Conservation (phyloP, 2,113 vertebrate genomes). For the Suncus etruscus region DNA sequence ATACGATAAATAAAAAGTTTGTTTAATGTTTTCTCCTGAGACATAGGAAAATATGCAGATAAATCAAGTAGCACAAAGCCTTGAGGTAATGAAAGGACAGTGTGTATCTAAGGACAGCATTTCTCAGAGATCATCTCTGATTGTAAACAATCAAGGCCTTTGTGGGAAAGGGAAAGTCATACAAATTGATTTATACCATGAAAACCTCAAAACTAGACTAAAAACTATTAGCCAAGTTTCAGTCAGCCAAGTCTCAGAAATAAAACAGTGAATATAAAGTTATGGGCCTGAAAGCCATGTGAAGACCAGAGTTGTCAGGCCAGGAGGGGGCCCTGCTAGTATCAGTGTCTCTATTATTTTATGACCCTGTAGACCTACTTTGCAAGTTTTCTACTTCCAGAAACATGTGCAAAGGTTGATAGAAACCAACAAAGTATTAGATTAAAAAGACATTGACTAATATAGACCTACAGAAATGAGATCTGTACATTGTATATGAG, state of each 20-base stretch:
- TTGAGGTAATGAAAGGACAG: not conserved
- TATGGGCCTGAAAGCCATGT: no score
- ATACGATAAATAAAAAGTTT: not conserved
- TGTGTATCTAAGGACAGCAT: not conserved
- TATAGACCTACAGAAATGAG: fast-evolving
- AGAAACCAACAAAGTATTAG: not conserved
- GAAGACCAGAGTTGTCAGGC: not conserved
- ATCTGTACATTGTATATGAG: not conserved
- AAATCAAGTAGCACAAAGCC: not conserved
- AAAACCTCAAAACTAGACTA: slow-evolving; percentile 49
- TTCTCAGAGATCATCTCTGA: slow-evolving; percentile 14
- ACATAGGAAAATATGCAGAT: not conserved
- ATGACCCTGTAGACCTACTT: not conserved
- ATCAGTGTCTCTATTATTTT: not conserved
- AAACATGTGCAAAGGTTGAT: not conserved
- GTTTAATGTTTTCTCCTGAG: slow-evolving; percentile 11
- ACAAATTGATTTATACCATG: slow-evolving; percentile 33
- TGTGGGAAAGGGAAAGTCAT: slow-evolving; percentile 4
- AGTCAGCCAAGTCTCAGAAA: not conserved
- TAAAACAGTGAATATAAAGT: not conserved
- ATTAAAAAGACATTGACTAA: not conserved
- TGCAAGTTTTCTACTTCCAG: not conserved
- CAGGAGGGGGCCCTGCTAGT: fast-evolving
- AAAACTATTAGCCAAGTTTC: not conserved
- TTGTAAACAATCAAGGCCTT: slow-evolving; percentile 4